Conservation (phyloP, 2,888 invertebrate species). For the Lasioglossum pauxillum region DNA sequence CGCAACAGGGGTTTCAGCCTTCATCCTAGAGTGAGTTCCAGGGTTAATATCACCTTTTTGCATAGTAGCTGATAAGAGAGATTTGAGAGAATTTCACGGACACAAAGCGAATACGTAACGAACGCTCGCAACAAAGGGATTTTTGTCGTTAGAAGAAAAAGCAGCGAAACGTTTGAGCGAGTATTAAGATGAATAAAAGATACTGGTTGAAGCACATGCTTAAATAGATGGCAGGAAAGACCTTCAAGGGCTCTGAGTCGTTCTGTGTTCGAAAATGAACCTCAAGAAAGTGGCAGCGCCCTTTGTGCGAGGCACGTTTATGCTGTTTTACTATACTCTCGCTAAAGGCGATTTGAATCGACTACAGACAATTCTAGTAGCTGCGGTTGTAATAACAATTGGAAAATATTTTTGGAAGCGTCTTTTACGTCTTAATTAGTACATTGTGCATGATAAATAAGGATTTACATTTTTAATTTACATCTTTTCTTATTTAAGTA, state of each 20-base stretch:
- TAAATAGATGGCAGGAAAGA: background rate
- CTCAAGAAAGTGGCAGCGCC: background rate
- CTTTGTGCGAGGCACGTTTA: background rate
- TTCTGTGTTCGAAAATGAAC: background rate
- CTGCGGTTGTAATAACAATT: background rate
- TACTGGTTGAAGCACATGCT: background rate
- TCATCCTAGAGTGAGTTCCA: slow-evolving; percentile 5
- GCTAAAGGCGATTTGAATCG: background rate
- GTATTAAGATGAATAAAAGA: slow-evolving; percentile 43
- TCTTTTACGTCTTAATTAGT: background rate
- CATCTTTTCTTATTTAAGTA: no score
- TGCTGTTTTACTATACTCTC: background rate
- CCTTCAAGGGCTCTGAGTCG: background rate
- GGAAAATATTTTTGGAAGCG: background rate
- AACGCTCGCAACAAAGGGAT: slow-evolving; percentile 49
- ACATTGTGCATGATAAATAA: background rate
- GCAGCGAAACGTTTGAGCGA: slow-evolving; percentile 16
- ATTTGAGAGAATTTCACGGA: slow-evolving; percentile 47
- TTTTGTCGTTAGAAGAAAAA: slow-evolving; percentile 37
- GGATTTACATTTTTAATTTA: background rate
- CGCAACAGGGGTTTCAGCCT: slow-evolving; percentile 24
- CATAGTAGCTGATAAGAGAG: slow-evolving; percentile 38
- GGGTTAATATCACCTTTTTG: slow-evolving; percentile 47
- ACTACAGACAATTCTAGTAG: background rate
- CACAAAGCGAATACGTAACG: slow-evolving; percentile 64